Evolutionary conservation across 1,140 invertebrate genomes (phyloP).

Genomic region (Penaeus chinensis): DNA sequence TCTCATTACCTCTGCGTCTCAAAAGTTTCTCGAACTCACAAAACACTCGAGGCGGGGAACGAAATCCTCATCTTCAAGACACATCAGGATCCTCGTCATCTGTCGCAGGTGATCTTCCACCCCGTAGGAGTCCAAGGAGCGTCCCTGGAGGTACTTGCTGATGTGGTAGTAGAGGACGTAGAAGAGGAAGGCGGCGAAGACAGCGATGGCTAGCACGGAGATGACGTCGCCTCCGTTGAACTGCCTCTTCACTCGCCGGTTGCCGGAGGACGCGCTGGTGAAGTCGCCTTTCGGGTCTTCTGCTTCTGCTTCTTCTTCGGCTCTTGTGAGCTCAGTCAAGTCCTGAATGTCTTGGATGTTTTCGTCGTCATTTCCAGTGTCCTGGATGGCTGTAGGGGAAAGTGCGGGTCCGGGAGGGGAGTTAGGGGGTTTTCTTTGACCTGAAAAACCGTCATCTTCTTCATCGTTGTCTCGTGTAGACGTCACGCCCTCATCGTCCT

Average conservation of each 20-base stretch:
- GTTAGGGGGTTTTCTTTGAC: too few species aligned
- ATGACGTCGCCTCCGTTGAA: not conserved
- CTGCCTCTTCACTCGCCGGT: too few species aligned
- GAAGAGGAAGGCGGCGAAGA: constrained; percentile 21
- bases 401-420: too few species aligned
- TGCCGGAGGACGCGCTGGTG: too few species aligned
- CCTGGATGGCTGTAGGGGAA: too few species aligned
- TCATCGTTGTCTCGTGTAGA: too few species aligned
- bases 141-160: not conserved
- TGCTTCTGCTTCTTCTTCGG: not conserved
- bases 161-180: constrained; percentile 26
- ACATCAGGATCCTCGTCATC: not conserved
- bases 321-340: not conserved
- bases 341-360: not conserved
- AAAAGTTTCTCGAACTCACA: not conserved
- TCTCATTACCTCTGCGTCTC: too few species aligned
- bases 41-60: not conserved
- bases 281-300: not conserved
- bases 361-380: not conserved
- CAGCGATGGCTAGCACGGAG: not conserved
- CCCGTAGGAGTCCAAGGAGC: not conserved
- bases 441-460: too few species aligned
- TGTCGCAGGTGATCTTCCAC: constrained; percentile 5
- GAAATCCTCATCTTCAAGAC: constrained; percentile 1
- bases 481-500: too few species aligned